A percentile compares a stretch with the other conserved stretches of the same genome.
Evolutionary conservation across 2,113 vertebrate species (phyloP).

Genomic region (Motacilla tschutschensis): DNA sequence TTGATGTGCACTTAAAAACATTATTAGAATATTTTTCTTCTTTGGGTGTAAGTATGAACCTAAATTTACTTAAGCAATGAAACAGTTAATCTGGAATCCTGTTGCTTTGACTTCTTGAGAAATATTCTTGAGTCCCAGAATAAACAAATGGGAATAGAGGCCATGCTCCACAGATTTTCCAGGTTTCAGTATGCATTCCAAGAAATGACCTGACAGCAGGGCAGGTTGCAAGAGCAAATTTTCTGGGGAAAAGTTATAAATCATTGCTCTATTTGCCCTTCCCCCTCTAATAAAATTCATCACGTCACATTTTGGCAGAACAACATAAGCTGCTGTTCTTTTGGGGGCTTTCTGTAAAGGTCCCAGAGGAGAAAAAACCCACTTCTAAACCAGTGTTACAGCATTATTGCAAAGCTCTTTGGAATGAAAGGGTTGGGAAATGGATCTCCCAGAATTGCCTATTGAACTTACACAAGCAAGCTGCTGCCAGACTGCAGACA

Average conservation of each 20-base stretch:
- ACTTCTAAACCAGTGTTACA: not conserved
- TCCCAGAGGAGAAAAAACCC: not conserved
- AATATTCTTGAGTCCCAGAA: constrained; percentile 30
- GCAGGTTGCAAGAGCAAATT: constrained; percentile 40
- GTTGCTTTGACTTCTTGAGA: constrained; percentile 20
- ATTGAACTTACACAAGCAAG: not conserved
- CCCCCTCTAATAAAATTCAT: not conserved
- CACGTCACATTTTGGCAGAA: constrained; percentile 23
- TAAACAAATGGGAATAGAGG: constrained; percentile 60
- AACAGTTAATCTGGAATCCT: constrained; percentile 44
- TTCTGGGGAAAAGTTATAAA: constrained; percentile 19
- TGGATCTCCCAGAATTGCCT: constrained; percentile 1
- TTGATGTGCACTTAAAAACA: not conserved
- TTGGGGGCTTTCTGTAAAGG: not conserved
- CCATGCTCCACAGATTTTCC: constrained; percentile 27
- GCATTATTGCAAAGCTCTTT: constrained; percentile 23
- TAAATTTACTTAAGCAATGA: not conserved
- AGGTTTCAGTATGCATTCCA: constrained; percentile 51
- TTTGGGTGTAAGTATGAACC: not conserved
- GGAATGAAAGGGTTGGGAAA: constrained; percentile 1
- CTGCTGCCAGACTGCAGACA: constrained; percentile 10
- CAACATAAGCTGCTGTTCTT: constrained; percentile 26
- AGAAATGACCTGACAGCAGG: constrained; percentile 26
- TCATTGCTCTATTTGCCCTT: constrained; percentile 26
- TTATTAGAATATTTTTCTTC: not conserved